These are phyloP conservation scores for Cecidostiba fungosa DNA, from an alignment of 2,888 invertebrate genomes.

Conservation along the genomic window DNA sequence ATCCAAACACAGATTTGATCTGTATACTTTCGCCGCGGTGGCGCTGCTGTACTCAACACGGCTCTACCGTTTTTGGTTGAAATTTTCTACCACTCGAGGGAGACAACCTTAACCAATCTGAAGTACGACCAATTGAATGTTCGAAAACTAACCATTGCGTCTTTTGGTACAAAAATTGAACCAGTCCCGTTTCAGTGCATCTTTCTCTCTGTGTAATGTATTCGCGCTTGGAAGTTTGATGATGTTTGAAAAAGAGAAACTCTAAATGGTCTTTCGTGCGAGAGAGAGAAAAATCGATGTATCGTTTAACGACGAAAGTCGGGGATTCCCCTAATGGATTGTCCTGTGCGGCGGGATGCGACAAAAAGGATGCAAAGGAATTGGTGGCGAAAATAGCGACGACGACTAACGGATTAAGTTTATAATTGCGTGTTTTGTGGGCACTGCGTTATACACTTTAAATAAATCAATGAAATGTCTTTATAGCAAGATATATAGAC, in stretches of 20 bases:
- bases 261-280: background rate
- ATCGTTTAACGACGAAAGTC: constrained; percentile 21
- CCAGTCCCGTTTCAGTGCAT: no score
- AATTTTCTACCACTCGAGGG: no score
- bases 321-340: constrained; percentile 20
- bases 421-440: background rate
- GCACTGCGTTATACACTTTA: background rate
- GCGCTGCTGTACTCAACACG: no score
- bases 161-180: no score
- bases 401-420: background rate
- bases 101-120: no score
- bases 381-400: background rate
- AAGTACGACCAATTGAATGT: no score
- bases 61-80: no score
- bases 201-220: background rate
- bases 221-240: background rate
- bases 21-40: no score
- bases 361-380: background rate
- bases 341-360: background rate
- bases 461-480: background rate
- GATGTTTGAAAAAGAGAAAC: background rate
- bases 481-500: no score
- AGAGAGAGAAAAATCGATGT: background rate
- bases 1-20: no score
- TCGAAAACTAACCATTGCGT: no score